Conservation (phyloP, 2,888 invertebrate species). For the Eremobia ochroleuca region DNA sequence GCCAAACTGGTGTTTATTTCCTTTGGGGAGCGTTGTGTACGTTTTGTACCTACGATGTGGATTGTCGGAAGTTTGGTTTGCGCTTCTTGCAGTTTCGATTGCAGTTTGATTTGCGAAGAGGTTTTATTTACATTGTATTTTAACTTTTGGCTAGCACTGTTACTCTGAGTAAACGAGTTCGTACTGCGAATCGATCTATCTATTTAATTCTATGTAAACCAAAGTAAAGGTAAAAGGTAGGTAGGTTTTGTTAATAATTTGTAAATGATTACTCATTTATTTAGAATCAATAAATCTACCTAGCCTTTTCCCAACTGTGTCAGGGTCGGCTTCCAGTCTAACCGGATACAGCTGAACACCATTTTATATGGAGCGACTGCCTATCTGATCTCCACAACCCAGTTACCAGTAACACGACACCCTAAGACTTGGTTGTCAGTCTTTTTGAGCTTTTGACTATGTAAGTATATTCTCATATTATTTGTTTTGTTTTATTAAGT, state of each 20-base stretch:
- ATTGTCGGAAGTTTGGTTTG: constrained; percentile 24
- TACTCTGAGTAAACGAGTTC: constrained; percentile 10
- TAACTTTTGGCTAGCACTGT: neutral
- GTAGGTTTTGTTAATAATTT: too few relatives aligned
- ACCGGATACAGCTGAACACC: neutral
- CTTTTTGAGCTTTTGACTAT: neutral
- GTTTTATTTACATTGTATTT: constrained; percentile 41
- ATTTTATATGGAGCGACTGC: neutral
- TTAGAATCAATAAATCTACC: neutral
- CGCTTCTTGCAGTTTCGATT: constrained; percentile 27
- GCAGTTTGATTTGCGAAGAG: constrained; percentile 14
- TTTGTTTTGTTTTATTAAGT: too few relatives aligned
- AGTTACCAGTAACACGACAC: neutral
- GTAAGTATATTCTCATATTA: too few relatives aligned
- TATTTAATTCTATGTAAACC: neutral
- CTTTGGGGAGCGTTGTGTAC: constrained; percentile 42
- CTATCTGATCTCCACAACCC: neutral
- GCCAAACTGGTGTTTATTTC: constrained; percentile 49
- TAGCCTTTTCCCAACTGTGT: neutral
- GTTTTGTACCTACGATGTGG: neutral
- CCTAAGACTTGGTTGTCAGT: neutral
- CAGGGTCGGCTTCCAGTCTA: neutral
- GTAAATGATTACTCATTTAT: neutral
- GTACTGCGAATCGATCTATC: neutral
- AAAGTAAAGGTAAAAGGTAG: neutral